Percentiles rank a stretch among this genome's conserved stretches.
Conservation (phyloP, 1,140 invertebrate species). For the Listronotus oregonensis region DNA sequence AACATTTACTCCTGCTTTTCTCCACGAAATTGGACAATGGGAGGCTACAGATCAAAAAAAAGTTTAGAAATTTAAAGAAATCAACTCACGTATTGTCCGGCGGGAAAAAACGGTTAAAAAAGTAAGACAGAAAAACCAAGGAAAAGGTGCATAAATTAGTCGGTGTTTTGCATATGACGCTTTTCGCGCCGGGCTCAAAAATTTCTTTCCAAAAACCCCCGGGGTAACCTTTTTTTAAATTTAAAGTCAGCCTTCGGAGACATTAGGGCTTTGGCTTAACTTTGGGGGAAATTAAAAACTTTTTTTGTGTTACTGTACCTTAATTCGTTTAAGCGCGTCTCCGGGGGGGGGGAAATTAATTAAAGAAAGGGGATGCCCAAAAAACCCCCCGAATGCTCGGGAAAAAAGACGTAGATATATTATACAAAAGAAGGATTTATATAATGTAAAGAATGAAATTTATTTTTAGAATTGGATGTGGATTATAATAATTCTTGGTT, state of each 20-base stretch:
- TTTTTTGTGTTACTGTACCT: constrained; percentile 54
- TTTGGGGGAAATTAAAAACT: constrained; percentile 50
- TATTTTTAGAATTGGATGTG: constrained; percentile 49
- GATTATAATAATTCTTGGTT: constrained; percentile 37
- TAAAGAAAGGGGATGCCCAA: constrained; percentile 53
- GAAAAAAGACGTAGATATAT: constrained; percentile 55
- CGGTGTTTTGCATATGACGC: constrained; percentile 34
- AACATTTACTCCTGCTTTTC: too few relatives aligned
- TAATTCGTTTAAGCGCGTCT: constrained; percentile 53
- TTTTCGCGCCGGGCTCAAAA: constrained; percentile 32
- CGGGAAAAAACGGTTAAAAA: background rate
- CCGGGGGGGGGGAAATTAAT: constrained; percentile 47
- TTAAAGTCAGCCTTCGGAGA: constrained; percentile 52
- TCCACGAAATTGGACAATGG: too few relatives aligned
- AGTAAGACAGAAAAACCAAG: constrained; percentile 2
- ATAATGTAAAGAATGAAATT: constrained; percentile 51
- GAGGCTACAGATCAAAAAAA: too few relatives aligned
- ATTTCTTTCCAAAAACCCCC: constrained; percentile 39
- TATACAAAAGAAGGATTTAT: constrained; percentile 54
- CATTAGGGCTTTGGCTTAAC: constrained; percentile 42
- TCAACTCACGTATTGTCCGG: background rate
- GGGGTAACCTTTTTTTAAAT: constrained; percentile 54
- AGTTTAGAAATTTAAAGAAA: background rate
- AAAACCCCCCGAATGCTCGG: constrained; percentile 51
- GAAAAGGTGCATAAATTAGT: constrained; percentile 37